Conservation (phyloP, 1,140 invertebrate genomes). For the Sitodiplosis mosellana region DNA sequence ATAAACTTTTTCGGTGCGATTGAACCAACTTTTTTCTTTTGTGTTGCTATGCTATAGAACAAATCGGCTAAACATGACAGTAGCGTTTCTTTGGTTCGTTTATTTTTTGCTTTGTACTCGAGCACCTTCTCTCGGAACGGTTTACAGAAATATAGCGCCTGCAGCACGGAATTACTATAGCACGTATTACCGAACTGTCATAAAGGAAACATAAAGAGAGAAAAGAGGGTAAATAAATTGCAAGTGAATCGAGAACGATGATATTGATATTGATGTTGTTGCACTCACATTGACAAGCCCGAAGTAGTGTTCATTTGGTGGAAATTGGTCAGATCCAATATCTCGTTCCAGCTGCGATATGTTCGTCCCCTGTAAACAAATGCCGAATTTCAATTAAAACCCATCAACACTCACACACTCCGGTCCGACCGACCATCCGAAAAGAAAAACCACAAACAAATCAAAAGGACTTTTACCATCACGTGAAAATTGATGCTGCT, state of each 20-base stretch:
- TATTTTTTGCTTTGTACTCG: conserved; percentile 96
- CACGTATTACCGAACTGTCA: conserved; percentile 99
- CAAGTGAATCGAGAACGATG: background rate
- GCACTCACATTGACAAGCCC: conserved; percentile 89
- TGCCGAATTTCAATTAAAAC: background rate
- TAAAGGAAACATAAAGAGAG: conserved; percentile 8
- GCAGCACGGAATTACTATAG: conserved; percentile 98
- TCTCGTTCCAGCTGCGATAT: conserved; percentile 95
- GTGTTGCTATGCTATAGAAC: conserved; percentile 96
- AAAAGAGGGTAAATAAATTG: background rate
- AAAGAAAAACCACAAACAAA: too few relatives aligned
- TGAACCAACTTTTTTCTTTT: conserved; percentile 98
- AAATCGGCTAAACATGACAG: conserved; percentile 95
- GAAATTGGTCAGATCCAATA: conserved; percentile 93
- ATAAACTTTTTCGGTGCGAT: conserved; percentile 99
- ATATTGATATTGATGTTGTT: background rate
- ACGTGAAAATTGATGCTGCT: too few relatives aligned
- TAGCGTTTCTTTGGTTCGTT: conserved; percentile 92
- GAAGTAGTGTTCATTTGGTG: conserved; percentile 96
- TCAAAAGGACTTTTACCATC: too few relatives aligned
- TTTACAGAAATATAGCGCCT: conserved; percentile 98
- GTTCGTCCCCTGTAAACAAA: conserved; percentile 60
- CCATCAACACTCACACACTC: background rate
- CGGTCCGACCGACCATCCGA: too few relatives aligned
- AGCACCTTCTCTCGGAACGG: conserved; percentile 97